These are phyloP conservation scores for Thryonomys swinderianus DNA, from an alignment of 2,113 vertebrate genomes.

Conservation along the genomic window DNA sequence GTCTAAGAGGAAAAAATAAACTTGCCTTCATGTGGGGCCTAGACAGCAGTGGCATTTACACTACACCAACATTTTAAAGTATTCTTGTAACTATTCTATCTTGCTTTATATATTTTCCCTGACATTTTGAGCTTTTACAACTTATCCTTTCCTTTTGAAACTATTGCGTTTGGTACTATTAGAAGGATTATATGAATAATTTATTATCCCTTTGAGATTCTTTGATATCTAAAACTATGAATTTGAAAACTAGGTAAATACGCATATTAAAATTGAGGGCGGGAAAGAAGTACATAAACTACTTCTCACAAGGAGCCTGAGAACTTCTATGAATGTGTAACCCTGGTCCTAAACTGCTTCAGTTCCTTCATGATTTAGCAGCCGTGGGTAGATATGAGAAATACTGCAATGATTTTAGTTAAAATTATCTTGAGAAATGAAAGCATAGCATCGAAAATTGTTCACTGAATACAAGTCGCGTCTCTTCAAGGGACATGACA, in stretches of 20 bases:
- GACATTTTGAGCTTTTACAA: not conserved
- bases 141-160: not conserved
- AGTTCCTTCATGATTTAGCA: not conserved
- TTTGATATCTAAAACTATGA: not conserved
- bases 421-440: not conserved
- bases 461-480: not conserved
- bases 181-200: not conserved
- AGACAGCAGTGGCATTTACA: not conserved
- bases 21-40: not conserved
- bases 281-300: not conserved
- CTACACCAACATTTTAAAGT: not conserved
- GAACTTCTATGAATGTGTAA: not conserved
- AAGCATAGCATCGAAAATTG: not conserved
- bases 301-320: not conserved
- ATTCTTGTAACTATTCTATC: not conserved
- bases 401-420: not conserved
- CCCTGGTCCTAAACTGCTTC: not conserved
- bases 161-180: no score
- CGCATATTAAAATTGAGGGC: not conserved
- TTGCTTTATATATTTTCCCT: not conserved
- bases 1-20: not conserved
- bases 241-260: not conserved
- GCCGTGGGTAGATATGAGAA: not conserved
- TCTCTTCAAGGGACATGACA: not conserved
- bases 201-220: not conserved